Evolutionary conservation across 2,113 vertebrate species (phyloP).

Genomic region (Morone chrysops): DNA sequence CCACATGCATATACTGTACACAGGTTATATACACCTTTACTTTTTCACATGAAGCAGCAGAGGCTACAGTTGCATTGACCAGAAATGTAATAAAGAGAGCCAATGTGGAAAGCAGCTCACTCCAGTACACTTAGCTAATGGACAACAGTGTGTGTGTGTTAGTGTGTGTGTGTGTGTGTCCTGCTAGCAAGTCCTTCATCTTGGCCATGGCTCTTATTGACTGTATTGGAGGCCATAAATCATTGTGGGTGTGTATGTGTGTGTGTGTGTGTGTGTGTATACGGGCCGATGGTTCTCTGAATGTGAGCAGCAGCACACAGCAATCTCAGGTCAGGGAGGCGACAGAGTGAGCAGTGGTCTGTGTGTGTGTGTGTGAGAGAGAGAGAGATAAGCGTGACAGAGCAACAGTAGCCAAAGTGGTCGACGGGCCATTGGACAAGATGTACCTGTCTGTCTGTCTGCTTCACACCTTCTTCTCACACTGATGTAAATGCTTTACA

Average conservation of each 20-base stretch:
- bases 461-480: slow-evolving; percentile 48
- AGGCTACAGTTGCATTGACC: slow-evolving; percentile 15
- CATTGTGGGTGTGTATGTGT: slow-evolving; percentile 57
- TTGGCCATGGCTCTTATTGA: slow-evolving; percentile 80
- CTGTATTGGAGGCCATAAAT: slow-evolving; percentile 81
- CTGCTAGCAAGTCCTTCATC: slow-evolving; percentile 75
- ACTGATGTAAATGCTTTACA: slow-evolving; percentile 45
- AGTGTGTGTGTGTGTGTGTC: slow-evolving; percentile 41
- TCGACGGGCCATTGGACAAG: slow-evolving; percentile 55
- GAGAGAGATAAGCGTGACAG: not conserved
- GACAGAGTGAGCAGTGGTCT: slow-evolving; percentile 39
- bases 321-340: slow-evolving; percentile 72
- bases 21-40: not conserved
- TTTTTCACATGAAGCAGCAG: not conserved
- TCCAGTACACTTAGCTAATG: slow-evolving; percentile 65
- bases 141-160: slow-evolving; percentile 38
- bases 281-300: slow-evolving; percentile 62
- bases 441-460: slow-evolving; percentile 48
- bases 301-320: slow-evolving; percentile 62
- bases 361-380: not conserved
- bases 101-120: slow-evolving; percentile 41
- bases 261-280: slow-evolving; percentile 43
- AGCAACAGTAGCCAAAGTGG: slow-evolving; percentile 59
- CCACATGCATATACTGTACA: not conserved
- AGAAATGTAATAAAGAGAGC: slow-evolving; percentile 69